phyloP scores from a whole-genome alignment of 2,797 vertebrate genomes.

The Peromyscus eremicus region DNA sequence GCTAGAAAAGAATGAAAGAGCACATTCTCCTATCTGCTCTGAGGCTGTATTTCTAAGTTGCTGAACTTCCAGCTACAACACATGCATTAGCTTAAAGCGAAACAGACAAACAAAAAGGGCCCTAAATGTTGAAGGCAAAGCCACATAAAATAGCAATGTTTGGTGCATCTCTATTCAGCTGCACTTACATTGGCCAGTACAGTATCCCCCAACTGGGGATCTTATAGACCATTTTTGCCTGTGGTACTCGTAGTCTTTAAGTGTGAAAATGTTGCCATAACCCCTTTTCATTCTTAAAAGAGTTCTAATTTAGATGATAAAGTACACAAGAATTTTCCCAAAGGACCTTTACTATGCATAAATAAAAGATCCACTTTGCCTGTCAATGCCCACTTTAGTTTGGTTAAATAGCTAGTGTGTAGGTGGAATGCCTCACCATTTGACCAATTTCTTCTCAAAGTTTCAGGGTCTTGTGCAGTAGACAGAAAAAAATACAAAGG shows the following conservation, averaged over 20 bases:
- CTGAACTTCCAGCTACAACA: not conserved
- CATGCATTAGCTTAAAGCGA: not conserved
- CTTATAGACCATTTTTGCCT: not conserved
- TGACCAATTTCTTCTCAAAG: not conserved
- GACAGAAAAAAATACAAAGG: not conserved
- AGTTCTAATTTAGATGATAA: conserved; percentile 10
- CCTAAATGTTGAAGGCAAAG: not conserved
- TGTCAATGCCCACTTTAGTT: not conserved
- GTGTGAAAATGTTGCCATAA: not conserved
- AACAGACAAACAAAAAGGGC: not conserved
- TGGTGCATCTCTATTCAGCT: not conserved
- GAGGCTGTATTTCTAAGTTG: not conserved
- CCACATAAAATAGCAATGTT: not conserved
- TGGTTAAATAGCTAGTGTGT: conserved; percentile 66
- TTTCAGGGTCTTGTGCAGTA: conserved; percentile 26
- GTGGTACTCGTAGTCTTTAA: not conserved
- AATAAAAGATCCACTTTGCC: not conserved
- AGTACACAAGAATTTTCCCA: not conserved
- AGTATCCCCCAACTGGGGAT: not conserved
- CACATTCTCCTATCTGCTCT: not conserved
- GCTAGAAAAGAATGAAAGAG: not conserved
- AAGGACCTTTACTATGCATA: not conserved
- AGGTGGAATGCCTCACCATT: conserved; percentile 43
- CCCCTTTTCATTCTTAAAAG: not conserved
- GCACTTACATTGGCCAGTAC: not conserved